Evolutionary conservation across 2,888 invertebrate genomes (phyloP).

Genomic region (Mimachlamys varia): DNA sequence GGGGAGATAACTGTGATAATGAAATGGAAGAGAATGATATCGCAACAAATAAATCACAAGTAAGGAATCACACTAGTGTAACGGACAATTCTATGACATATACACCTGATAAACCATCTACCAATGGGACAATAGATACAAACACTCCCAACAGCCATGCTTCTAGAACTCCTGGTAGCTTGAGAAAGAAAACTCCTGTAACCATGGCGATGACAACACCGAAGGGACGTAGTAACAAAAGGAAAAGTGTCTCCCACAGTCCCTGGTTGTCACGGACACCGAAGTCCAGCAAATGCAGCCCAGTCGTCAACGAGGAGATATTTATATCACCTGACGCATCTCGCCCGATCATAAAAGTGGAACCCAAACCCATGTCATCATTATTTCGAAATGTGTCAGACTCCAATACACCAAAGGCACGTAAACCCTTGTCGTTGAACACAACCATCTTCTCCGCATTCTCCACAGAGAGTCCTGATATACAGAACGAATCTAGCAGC

Average conservation of each 20-base stretch:
- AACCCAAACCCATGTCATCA: constrained; percentile 42
- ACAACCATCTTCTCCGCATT: constrained; percentile 53
- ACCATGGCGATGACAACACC: constrained; percentile 37
- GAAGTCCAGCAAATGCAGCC: constrained; percentile 41
- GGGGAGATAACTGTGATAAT: constrained; percentile 19
- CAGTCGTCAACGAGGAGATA: constrained; percentile 61
- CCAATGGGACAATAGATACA: neutral
- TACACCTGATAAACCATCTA: neutral
- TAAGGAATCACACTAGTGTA: neutral
- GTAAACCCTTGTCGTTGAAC: constrained; percentile 44
- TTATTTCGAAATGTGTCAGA: constrained; percentile 36
- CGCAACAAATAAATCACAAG: neutral
- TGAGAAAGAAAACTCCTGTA: constrained; percentile 40
- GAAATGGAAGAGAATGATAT: neutral
- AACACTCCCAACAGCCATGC: neutral
- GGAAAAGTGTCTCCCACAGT: constrained; percentile 51
- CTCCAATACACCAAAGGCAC: neutral
- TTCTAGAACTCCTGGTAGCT: neutral
- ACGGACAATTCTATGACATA: neutral
- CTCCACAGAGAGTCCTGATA: constrained; percentile 44
- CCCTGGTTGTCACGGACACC: constrained; percentile 51
- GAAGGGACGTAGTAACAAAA: neutral
- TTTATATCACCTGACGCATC: constrained; percentile 66
- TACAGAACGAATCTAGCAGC: neutral
- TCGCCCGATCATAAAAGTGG: constrained; percentile 61